Evolutionary conservation across 2,888 invertebrate genomes (phyloP), one percentile per base, ranked within the genome.

Genomic region (Junonia oenone): DNA sequence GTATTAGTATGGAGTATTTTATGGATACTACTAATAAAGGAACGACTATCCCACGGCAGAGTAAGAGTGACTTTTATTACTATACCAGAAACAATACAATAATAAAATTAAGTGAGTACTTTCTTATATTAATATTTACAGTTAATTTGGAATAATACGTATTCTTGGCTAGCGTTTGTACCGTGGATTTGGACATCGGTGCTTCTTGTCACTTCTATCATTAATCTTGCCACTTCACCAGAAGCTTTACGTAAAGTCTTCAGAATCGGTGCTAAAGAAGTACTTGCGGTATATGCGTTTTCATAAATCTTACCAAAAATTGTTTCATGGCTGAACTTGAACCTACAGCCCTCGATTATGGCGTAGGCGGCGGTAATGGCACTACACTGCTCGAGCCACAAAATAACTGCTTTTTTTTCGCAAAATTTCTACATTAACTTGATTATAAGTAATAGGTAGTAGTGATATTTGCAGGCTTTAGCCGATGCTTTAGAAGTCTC

Each of bases 81-180:
- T 31, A 31, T 2, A 11, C 9, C 9, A 31, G 11, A 31, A 31
- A 11, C 11, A 4, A 6, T 2, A n/a, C 31, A 13, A 29, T 13
- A 13, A 19, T 17, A 1, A 31, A 46, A 19, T 17, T 2, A 31
- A 46, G 17, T 14, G 0, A 6, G 29, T 22, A 19, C 6, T 43
- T 6, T 19, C 3, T 11, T 17, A 11, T 15, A 11, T 40, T 19
- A 5, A 40, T 19, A 35, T 76, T n/a, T 76, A 60, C 59, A 89
- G 89, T 63, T 59, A 55, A 68, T 84, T 31, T 89, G 83, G 84
- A 89, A 88, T 63, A 89, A 84, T 51, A 66, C 75, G 49, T 62
- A 69, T n/a, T 55, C 68, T 6, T 83, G 83, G 78, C 64, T 85
- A 45, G 54, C 76, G 43, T 51, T 69, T 1, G 58, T 87, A 33